Conservation (phyloP, 1,140 invertebrate genomes). For the Zelostemma sp. region DNA sequence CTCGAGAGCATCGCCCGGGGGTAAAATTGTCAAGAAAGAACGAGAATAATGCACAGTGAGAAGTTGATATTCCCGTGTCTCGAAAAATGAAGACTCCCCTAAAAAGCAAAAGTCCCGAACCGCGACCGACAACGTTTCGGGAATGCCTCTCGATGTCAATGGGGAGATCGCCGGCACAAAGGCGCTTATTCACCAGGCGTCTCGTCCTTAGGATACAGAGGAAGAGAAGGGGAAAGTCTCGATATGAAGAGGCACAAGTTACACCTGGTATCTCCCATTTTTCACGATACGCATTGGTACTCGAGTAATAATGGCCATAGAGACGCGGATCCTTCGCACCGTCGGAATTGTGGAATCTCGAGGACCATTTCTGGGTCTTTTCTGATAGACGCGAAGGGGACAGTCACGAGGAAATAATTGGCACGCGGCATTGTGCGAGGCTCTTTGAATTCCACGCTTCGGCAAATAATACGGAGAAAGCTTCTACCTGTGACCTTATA, state of each 20-base stretch:
- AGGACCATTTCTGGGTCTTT: constrained; percentile 16
- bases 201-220: not conserved
- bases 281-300: constrained; percentile 5
- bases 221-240: constrained; percentile 14
- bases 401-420: constrained; percentile 61
- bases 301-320: constrained; percentile 30
- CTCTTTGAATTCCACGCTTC: constrained; percentile 21
- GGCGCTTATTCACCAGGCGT: constrained; percentile 1
- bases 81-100: not conserved
- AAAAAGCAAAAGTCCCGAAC: not conserved
- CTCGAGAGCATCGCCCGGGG: not conserved
- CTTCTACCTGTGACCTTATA: constrained; percentile 12
- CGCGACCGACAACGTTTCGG: not conserved
- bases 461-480: constrained; percentile 2
- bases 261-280: constrained; percentile 60
- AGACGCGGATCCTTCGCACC: not conserved
- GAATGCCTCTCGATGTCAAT: constrained; percentile 11
- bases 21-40: not conserved
- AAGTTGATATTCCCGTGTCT: constrained; percentile 25
- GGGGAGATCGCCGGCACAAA: constrained; percentile 10
- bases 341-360: not conserved
- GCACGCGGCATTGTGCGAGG: constrained; percentile 32
- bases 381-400: constrained; percentile 4
- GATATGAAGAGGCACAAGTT: constrained; percentile 53
- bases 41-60: constrained; percentile 16